These are phyloP conservation scores for Caenorhabditis doughertyi DNA, from an alignment of 2,888 invertebrate species.

Conservation along the genomic window DNA sequence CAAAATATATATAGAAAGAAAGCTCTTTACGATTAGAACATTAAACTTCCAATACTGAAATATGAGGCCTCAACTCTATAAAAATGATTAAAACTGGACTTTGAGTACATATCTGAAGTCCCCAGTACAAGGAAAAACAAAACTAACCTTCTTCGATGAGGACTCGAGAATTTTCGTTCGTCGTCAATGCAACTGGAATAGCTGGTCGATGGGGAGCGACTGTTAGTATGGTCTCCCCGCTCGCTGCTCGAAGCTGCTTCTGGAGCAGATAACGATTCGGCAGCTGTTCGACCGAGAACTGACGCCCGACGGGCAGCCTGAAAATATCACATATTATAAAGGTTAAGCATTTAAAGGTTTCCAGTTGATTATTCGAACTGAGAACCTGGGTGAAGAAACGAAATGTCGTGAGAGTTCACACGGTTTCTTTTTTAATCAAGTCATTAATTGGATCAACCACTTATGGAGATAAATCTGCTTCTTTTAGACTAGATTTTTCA, in stretches of 20 bases:
- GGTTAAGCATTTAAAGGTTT: neutral
- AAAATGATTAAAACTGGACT: neutral
- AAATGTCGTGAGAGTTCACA: slow-evolving; percentile 19
- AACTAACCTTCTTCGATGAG: slow-evolving; percentile 64
- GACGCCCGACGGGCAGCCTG: slow-evolving; percentile 68
- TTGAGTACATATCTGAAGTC: neutral
- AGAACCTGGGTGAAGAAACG: neutral
- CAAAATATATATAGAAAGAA: neutral
- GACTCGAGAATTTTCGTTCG: slow-evolving; percentile 66
- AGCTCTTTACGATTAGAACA: slow-evolving; percentile 11
- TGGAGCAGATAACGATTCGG: slow-evolving; percentile 55
- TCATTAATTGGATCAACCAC: too few relatives aligned
- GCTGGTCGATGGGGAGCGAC: slow-evolving; percentile 64
- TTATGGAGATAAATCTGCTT: too few relatives aligned
- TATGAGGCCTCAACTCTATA: neutral
- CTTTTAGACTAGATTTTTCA: too few relatives aligned
- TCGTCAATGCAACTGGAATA: slow-evolving; percentile 67
- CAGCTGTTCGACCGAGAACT: slow-evolving; percentile 60
- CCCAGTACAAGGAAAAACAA: neutral
- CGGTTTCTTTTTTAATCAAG: too few relatives aligned
- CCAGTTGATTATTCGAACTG: neutral
- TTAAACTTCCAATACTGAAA: slow-evolving; percentile 11
- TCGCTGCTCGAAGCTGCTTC: slow-evolving; percentile 57
- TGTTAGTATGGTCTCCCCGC: slow-evolving; percentile 50
- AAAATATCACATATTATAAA: slow-evolving; percentile 3